These are phyloP conservation scores for Perizoma affinitatum DNA, from an alignment of 2,888 invertebrate species.

Conservation along the genomic window DNA sequence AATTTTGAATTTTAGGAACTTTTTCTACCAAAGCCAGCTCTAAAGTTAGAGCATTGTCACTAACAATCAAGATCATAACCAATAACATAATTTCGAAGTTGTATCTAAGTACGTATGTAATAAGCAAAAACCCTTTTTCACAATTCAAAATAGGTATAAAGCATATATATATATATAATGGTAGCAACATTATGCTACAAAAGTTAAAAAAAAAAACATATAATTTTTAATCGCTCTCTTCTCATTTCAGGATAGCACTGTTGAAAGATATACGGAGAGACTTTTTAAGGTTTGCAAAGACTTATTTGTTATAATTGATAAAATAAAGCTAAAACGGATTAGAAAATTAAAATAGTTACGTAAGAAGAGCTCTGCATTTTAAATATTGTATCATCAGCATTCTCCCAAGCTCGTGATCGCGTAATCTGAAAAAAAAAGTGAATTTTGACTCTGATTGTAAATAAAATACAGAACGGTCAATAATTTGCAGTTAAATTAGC, in stretches of 20 bases:
- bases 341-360: conserved; percentile 26
- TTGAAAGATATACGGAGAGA: no score
- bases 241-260: no score
- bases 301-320: not conserved
- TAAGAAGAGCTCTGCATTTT: conserved; percentile 9
- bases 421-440: conserved; percentile 73
- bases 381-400: conserved; percentile 64
- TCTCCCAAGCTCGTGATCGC: conserved; percentile 83
- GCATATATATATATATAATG: no score
- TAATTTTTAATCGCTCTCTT: no score
- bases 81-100: conserved; percentile 5
- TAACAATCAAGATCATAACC: conserved; percentile 1
- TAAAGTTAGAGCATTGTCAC: not conserved
- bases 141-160: not conserved
- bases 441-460: conserved; percentile 1
- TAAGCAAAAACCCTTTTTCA: not conserved
- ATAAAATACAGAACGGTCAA: no score
- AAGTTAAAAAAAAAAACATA: no score
- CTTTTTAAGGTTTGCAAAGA: no score
- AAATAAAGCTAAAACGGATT: conserved; percentile 22
- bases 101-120: not conserved
- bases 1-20: conserved; percentile 59
- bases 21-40: conserved; percentile 45
- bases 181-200: no score
- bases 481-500: no score